Evolutionary conservation across 2,113 vertebrate species (phyloP), one percentile per base, ranked within the genome.

Genomic region (Furnarius figulus): DNA sequence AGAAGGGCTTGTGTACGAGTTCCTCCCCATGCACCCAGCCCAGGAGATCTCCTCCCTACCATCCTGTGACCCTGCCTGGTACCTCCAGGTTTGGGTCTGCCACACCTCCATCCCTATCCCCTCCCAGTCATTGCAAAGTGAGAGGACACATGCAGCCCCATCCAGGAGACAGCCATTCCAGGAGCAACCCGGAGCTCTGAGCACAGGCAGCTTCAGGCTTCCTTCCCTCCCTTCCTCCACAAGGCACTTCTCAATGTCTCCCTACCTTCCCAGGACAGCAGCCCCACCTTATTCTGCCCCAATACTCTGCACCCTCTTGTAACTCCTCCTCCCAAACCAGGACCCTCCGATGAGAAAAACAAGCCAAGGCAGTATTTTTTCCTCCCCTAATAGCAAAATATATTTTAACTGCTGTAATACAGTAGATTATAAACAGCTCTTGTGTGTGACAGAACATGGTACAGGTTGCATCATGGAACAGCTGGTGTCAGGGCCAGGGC

Each of bases 331-430:
- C 4, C 12, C 11, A 63, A 71, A 30, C 6, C 39, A 47, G 39
- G 4, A 31, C 2, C 33, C 56, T 40, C 53, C 20, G 12, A 77
- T 12, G 25, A 22, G 7, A 74, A 82, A 90, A 90, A 79, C 37
- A 96, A 75, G 9, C 58, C 33, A n/a, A 92, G 39, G 33, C n/a
- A 1, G 12, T 58, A 47, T 44, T 19, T 68, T 81, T 89, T 79
- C 15, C 66, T 94, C 80, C 82, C 77, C 39, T 55, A 89, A 95
- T 90, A 97, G 84, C 81, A 97, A 97, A 97, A 97, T 97, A 96
- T 94, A 97, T 97, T 97, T 96, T 33, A 72, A 91, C 61, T 91
- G 93, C 73, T 87, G 81, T 82, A 93, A 93, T 89, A 94, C 85
- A 94, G 80, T 92, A 84, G 73, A 77, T 96, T 74, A 96, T 89